Evolutionary conservation across 2,888 invertebrate species (phyloP).

Genomic region (Lymantria monacha): DNA sequence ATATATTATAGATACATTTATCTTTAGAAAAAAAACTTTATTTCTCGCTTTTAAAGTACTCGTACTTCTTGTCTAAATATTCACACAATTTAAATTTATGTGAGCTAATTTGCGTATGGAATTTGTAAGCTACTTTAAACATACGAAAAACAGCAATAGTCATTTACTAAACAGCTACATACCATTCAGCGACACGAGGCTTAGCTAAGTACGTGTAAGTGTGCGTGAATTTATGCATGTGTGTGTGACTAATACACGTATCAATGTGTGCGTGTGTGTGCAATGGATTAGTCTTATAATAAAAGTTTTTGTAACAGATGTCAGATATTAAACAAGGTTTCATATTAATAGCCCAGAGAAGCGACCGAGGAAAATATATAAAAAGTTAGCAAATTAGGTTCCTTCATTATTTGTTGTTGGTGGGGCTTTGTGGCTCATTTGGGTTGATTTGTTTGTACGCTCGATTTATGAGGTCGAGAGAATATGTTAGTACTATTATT

Average conservation of each 20-base stretch:
- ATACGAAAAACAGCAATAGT: neutral
- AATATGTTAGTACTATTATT: conserved; percentile 20
- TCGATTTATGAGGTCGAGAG: conserved; percentile 42
- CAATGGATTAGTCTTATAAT: conserved; percentile 82
- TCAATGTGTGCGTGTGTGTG: conserved; percentile 54
- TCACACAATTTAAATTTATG: too few species aligned
- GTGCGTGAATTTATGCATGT: conserved; percentile 29
- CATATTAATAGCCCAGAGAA: conserved; percentile 75
- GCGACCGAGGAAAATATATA: conserved; percentile 73
- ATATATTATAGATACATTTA: too few species aligned
- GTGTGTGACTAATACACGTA: conserved; percentile 36
- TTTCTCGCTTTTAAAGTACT: too few species aligned
- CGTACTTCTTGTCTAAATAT: too few species aligned
- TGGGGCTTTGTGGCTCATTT: conserved; percentile 50
- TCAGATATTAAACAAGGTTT: conserved; percentile 80
- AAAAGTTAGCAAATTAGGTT: conserved; percentile 76
- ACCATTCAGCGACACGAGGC: conserved; percentile 55
- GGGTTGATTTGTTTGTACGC: conserved; percentile 58
- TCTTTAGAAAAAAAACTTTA: too few species aligned
- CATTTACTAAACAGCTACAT: conserved; percentile 40
- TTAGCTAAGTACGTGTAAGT: conserved; percentile 66
- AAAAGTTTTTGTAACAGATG: conserved; percentile 83
- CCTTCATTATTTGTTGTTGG: conserved; percentile 64
- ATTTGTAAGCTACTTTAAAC: too few species aligned
- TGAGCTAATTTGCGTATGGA: too few species aligned